A percentile compares a stretch with the other conserved stretches of the same genome.
phyloP scores from a whole-genome alignment of 2,888 invertebrate species.

The Capitulum mitella region DNA sequence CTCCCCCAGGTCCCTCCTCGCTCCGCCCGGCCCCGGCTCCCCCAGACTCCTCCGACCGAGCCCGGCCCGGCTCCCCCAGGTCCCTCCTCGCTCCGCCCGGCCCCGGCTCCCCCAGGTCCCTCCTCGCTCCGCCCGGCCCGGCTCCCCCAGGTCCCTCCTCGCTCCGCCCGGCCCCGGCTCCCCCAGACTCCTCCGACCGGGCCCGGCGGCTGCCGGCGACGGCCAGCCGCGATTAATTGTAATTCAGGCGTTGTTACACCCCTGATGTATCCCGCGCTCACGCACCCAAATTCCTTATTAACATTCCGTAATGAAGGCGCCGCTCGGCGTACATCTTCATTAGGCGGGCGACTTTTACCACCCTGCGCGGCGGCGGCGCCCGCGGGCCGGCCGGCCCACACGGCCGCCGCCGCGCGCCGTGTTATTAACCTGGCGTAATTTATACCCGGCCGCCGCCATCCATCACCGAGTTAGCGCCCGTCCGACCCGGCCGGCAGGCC shows the following conservation, averaged over 20 bases:
- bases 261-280: background rate
- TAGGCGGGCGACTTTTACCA: slow-evolving; percentile 13
- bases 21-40: too few species aligned
- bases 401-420: background rate
- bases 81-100: too few species aligned
- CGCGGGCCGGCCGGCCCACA: slow-evolving; percentile 11
- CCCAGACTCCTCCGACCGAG: too few species aligned
- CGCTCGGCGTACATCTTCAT: slow-evolving; percentile 1
- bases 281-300: slow-evolving; percentile 1
- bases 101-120: too few species aligned
- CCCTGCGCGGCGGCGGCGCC: background rate
- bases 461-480: slow-evolving; percentile 4
- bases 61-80: too few species aligned
- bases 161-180: background rate
- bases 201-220: background rate
- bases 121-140: background rate
- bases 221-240: background rate
- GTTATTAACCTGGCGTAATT: slow-evolving; percentile 22
- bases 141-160: background rate
- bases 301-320: slow-evolving; percentile 14
- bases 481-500: background rate
- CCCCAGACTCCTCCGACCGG: background rate
- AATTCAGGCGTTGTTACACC: background rate
- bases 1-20: too few species aligned
- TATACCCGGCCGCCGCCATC: slow-evolving; percentile 1